Evolutionary conservation across 2,888 invertebrate species (phyloP).

Genomic region (Drosophila borealis): DNA sequence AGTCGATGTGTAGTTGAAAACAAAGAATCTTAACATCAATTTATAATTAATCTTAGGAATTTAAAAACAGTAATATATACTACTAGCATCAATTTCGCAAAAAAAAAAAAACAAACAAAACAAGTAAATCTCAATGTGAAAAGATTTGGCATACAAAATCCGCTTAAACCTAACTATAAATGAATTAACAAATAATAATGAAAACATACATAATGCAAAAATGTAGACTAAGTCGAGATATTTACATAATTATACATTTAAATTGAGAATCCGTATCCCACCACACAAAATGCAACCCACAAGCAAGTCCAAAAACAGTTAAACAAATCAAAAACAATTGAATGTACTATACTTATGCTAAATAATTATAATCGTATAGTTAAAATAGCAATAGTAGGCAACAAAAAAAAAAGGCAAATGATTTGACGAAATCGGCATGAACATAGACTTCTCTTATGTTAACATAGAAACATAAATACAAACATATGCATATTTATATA

Average conservation of each 20-base stretch:
- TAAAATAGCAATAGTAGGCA: slow-evolving; percentile 39
- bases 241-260: slow-evolving; percentile 20
- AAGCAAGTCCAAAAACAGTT: slow-evolving; percentile 65
- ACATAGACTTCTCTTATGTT: slow-evolving; percentile 36
- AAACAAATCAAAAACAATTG: slow-evolving; percentile 24
- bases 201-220: slow-evolving; percentile 24
- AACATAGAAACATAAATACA: slow-evolving; percentile 33
- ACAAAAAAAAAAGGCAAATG: slow-evolving; percentile 12
- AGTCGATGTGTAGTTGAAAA: slow-evolving; percentile 63
- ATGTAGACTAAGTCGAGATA: slow-evolving; percentile 44
- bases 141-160: slow-evolving; percentile 45
- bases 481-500: slow-evolving; percentile 32
- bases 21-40: slow-evolving; percentile 38
- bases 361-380: slow-evolving; percentile 42
- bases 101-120: slow-evolving; percentile 4
- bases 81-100: slow-evolving; percentile 33
- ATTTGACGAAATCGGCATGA: slow-evolving; percentile 34
- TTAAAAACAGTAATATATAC: slow-evolving; percentile 13
- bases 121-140: slow-evolving; percentile 54
- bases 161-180: slow-evolving; percentile 40
- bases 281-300: slow-evolving; percentile 74
- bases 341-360: slow-evolving; percentile 31
- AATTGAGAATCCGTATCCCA: slow-evolving; percentile 71
- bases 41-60: slow-evolving; percentile 33
- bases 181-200: slow-evolving; percentile 24